Conservation (phyloP, 2,888 invertebrate genomes). For the Hyposoter didymator region DNA sequence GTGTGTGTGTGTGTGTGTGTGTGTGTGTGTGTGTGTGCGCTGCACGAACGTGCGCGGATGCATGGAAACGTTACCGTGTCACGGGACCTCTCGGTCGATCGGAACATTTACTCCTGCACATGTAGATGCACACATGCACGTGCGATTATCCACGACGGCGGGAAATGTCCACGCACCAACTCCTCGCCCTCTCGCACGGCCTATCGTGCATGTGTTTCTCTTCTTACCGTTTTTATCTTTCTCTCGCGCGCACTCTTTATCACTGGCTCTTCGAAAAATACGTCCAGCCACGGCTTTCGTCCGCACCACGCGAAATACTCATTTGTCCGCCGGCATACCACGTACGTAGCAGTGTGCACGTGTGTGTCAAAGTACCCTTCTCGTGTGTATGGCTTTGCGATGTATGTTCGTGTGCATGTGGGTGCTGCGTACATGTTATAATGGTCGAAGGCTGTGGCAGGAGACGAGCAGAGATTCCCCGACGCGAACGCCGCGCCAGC, state of each 20-base stretch:
- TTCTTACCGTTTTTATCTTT: slow-evolving; percentile 14
- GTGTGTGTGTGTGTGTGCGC: slow-evolving; percentile 40
- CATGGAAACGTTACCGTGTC: slow-evolving; percentile 69
- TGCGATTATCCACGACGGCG: slow-evolving; percentile 64
- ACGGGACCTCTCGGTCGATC: slow-evolving; percentile 66
- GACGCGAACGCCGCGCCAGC: slow-evolving; percentile 28
- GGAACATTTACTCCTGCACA: not conserved
- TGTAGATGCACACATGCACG: not conserved
- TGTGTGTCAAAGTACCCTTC: not conserved
- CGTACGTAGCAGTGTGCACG: not conserved
- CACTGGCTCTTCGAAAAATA: slow-evolving; percentile 25
- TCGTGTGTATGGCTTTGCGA: not conserved
- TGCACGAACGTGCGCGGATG: slow-evolving; percentile 35
- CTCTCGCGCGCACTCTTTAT: slow-evolving; percentile 1
- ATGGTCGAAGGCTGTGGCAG: slow-evolving; percentile 24
- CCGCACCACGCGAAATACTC: slow-evolving; percentile 63
- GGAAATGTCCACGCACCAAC: slow-evolving; percentile 60
- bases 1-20: slow-evolving; percentile 6
- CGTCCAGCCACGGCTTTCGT: slow-evolving; percentile 22
- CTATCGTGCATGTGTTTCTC: not conserved
- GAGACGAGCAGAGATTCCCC: slow-evolving; percentile 41
- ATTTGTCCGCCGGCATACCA: slow-evolving; percentile 45
- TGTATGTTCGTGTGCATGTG: not conserved
- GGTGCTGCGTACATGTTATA: not conserved
- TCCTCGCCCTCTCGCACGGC: slow-evolving; percentile 36